These are phyloP conservation scores for Deilephila porcellus DNA, from an alignment of 2,888 invertebrate genomes.

Conservation along the genomic window DNA sequence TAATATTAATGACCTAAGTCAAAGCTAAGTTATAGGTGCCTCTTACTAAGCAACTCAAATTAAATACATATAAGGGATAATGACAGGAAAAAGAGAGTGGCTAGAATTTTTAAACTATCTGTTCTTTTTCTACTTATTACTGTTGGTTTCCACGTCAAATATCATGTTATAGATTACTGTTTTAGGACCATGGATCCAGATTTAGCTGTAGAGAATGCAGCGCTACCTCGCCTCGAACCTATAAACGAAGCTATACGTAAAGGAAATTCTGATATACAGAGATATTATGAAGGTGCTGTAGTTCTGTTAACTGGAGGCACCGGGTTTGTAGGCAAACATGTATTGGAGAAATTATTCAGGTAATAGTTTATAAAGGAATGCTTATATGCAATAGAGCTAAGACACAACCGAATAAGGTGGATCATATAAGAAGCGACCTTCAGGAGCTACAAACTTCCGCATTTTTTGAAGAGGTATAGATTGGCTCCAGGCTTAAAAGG, in stretches of 20 bases:
- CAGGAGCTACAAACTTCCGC: no score
- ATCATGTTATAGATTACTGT: not conserved
- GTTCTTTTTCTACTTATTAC: no score
- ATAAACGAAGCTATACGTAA: not conserved
- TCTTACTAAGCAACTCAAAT: no score
- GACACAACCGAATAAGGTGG: not conserved
- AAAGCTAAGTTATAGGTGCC: no score
- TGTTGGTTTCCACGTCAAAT: no score
- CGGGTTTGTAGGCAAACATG: conserved; percentile 37
- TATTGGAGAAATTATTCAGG: conserved; percentile 37
- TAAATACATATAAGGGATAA: no score
- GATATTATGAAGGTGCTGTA: not conserved
- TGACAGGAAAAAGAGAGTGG: no score
- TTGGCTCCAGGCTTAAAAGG: no score
- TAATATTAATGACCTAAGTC: no score
- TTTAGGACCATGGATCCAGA: conserved; percentile 2
- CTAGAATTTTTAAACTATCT: no score
- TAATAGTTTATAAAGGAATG: not conserved
- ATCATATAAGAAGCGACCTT: not conserved
- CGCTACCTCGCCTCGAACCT: conserved; percentile 5
- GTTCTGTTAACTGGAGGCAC: conserved; percentile 34
- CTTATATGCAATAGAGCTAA: not conserved
- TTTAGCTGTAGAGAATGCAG: conserved; percentile 14
- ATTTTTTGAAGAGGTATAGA: not conserved
- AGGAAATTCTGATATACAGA: conserved; percentile 22